phyloP scores from a whole-genome alignment of 1,140 invertebrate species.

The Aporrectodea caliginosa region DNA sequence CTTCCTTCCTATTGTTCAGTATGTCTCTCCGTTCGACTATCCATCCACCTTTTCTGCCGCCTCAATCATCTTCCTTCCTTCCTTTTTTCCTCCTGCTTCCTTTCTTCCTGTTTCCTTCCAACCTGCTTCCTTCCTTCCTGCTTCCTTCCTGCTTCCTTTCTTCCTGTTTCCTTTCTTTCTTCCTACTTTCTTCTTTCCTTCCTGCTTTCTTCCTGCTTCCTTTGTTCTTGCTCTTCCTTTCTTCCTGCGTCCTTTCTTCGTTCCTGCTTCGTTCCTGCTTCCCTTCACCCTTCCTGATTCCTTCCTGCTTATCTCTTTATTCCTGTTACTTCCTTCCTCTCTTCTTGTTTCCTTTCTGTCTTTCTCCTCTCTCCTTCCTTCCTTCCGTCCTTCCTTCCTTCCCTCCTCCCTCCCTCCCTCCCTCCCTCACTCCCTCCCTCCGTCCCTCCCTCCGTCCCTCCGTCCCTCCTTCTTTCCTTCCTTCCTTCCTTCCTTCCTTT shows the following conservation, averaged over 20 bases:
- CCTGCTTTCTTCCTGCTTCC: constrained; percentile 13
- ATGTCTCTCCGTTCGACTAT: background rate
- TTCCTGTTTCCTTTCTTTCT: constrained; percentile 31
- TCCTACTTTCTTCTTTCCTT: constrained; percentile 34
- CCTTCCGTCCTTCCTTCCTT: background rate
- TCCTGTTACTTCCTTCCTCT: constrained; percentile 8
- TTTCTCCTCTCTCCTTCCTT: constrained; percentile 10
- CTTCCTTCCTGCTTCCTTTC: background rate
- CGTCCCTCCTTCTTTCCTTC: constrained; percentile 18
- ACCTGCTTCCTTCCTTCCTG: constrained; percentile 31
- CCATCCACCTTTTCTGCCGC: background rate
- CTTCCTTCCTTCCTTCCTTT: constrained; percentile 11
- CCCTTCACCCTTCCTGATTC: background rate
- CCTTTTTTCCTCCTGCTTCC: background rate
- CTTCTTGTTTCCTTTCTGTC: constrained; percentile 10
- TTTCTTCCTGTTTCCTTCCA: constrained; percentile 16
- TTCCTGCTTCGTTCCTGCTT: background rate
- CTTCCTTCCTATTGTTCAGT: constrained; percentile 1
- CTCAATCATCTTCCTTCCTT: background rate
- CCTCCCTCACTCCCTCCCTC: constrained; percentile 17
- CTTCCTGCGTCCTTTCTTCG: constrained; percentile 38
- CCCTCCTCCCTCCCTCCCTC: constrained; percentile 22
- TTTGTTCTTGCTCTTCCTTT: constrained; percentile 34
- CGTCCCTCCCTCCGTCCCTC: constrained; percentile 14
- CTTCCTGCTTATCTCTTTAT: background rate